Base-by-base conservation (phyloP, 2,797 vertebrate species). In the Sciurus carolinensis region DNA sequence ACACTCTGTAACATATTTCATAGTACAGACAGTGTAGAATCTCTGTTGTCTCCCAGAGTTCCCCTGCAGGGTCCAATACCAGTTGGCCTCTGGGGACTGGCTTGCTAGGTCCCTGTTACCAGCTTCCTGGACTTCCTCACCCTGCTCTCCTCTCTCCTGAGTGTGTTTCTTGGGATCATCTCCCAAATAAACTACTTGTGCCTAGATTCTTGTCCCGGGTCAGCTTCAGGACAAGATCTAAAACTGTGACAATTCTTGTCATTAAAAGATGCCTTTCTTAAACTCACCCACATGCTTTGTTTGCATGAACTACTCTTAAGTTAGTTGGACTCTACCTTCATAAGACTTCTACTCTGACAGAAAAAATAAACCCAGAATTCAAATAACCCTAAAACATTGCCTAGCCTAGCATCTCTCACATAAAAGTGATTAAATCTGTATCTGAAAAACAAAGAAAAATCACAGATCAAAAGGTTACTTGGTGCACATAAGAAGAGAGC, bases 351-450 rank as follows among this genome's bases (percentile, higher is more conserved):
- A 91, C 67, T 54, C 33, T 42, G 66, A 73, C 7, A 72, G 59
- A 90, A 96, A 94, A 80, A 59, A 39, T 79, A 91, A 94, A 82
- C 69, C 18, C 44, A 87, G 36, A 87, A 66, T 71, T n/a, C 36
- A 89, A 62, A 52, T 57, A 86, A 82, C 59, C 86, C 67, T 75
- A 75, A 50, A 90, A 28, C 5, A 79, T 3, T 4, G 7, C 33
- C 57, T 47, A 39, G 22, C 28, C n/a, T 22, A 59, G 42, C 30
- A 7, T 5, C 9, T 54, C 36, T 88, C 13, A 18, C 28, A 44
- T 9, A 42, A 30, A 88, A 69, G 0, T 87, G 79, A 44, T 67
- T 88, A 24, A 54, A 17, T 87, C 76, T 87, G 10, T 39, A 33
- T 79, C 72, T 93, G 67, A 28, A 95, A 62, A 81, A 87, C 30